Conservation (phyloP, 2,888 invertebrate species). For the Drosophila hamatofila region DNA sequence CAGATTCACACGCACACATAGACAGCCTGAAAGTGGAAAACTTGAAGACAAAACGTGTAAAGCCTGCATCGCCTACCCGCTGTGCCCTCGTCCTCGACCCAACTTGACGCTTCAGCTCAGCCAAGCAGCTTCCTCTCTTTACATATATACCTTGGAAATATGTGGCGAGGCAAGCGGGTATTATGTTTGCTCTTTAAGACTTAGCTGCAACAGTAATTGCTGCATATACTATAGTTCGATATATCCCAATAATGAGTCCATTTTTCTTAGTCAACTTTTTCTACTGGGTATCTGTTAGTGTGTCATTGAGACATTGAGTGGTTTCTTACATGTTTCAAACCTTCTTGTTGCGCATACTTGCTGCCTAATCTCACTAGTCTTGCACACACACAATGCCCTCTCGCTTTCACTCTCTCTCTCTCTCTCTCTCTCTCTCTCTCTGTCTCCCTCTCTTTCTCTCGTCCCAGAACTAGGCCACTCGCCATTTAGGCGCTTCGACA, state of each 20-base stretch:
- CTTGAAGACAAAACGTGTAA: slow-evolving; percentile 46
- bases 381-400: background rate
- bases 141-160: background rate
- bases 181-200: background rate
- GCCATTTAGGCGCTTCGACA: slow-evolving; percentile 12
- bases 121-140: slow-evolving; percentile 4
- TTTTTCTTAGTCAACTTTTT: background rate
- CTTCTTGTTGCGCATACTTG: slow-evolving; percentile 8
- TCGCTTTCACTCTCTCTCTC: no score
- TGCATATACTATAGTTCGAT: background rate
- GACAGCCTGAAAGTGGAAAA: slow-evolving; percentile 25
- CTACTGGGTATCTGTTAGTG: background rate
- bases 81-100: background rate
- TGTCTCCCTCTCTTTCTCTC: no score
- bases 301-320: background rate
- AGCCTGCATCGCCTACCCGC: slow-evolving; percentile 3
- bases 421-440: background rate
- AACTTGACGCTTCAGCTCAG: background rate
- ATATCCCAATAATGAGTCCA: background rate
- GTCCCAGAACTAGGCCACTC: slow-evolving; percentile 25
- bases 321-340: background rate
- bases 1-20: background rate
- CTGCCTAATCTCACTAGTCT: background rate
- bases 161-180: background rate
- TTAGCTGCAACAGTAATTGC: background rate